phyloP scores from a whole-genome alignment of 1,140 invertebrate genomes.

The Apis dorsata region DNA sequence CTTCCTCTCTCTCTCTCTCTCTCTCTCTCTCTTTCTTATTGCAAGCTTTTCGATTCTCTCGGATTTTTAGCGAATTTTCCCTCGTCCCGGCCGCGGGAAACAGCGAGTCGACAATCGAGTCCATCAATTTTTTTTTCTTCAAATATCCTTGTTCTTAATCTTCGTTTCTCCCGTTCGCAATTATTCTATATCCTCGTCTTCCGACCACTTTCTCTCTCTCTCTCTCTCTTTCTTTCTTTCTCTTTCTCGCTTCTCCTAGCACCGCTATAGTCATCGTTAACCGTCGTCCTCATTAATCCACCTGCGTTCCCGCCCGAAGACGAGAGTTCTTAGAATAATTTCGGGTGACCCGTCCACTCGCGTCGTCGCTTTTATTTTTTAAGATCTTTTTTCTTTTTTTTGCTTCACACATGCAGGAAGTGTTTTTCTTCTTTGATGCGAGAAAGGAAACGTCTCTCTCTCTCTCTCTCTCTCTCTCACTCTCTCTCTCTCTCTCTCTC shows the following conservation, averaged over 20 bases:
- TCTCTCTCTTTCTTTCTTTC: slow-evolving; percentile 36
- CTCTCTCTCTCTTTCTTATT: slow-evolving; percentile 27
- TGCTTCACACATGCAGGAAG: slow-evolving; percentile 71
- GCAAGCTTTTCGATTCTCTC: slow-evolving; percentile 56
- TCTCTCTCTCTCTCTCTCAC: slow-evolving; percentile 24
- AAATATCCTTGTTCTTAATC: not conserved
- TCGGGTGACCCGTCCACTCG: slow-evolving; percentile 75
- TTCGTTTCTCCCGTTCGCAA: not conserved
- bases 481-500: slow-evolving; percentile 30
- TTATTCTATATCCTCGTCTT: slow-evolving; percentile 53
- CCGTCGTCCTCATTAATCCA: not conserved
- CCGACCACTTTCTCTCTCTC: not conserved
- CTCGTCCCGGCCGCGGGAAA: slow-evolving; percentile 48
- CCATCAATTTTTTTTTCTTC: not conserved
- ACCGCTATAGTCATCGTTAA: slow-evolving; percentile 32
- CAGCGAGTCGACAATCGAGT: slow-evolving; percentile 62
- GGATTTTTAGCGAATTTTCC: slow-evolving; percentile 64
- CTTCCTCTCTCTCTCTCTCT: not conserved
- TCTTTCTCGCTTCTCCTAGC: slow-evolving; percentile 13
- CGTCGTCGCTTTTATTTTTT: slow-evolving; percentile 52
- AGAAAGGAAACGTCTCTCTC: slow-evolving; percentile 50
- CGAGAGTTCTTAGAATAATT: slow-evolving; percentile 61
- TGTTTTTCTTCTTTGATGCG: slow-evolving; percentile 72
- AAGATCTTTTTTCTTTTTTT: too few relatives aligned
- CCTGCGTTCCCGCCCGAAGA: slow-evolving; percentile 51